These are phyloP conservation scores for Sphaeramia orbicularis DNA, from an alignment of 2,797 vertebrate species.

Conservation along the genomic window DNA sequence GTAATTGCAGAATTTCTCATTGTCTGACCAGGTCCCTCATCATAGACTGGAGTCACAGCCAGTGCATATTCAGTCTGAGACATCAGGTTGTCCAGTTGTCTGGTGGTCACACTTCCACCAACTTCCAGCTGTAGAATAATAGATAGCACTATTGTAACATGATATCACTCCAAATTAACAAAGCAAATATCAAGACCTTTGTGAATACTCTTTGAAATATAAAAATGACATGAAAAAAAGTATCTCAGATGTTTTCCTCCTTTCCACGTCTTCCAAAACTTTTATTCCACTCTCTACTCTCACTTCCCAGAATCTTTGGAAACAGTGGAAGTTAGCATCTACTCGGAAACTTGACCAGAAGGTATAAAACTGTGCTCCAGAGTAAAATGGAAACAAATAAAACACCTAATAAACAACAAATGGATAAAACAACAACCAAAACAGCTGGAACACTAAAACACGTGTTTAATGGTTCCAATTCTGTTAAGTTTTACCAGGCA, in stretches of 20 bases:
- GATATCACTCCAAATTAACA: background rate
- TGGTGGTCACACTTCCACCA: constrained; percentile 85
- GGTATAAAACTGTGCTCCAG: constrained; percentile 44
- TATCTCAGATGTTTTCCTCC: constrained; percentile 27
- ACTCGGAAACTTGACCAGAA: constrained; percentile 50
- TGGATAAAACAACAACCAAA: constrained; percentile 3
- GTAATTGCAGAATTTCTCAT: constrained; percentile 89
- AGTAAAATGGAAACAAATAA: constrained; percentile 47
- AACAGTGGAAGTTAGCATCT: constrained; percentile 17
- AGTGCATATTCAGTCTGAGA: constrained; percentile 93
- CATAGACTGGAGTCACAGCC: constrained; percentile 91
- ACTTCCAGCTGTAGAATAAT: constrained; percentile 89
- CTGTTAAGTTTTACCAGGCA: constrained; percentile 33
- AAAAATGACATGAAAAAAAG: background rate
- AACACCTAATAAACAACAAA: constrained; percentile 36
- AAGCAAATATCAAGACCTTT: constrained; percentile 6
- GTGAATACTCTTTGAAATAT: constrained; percentile 4
- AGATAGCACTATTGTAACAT: constrained; percentile 19
- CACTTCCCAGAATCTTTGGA: constrained; percentile 28
- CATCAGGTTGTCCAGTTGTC: constrained; percentile 87
- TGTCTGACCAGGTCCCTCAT: constrained; percentile 86
- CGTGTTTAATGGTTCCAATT: constrained; percentile 32
- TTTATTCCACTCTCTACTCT: constrained; percentile 25
- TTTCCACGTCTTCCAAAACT: constrained; percentile 34
- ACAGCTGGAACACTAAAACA: constrained; percentile 30